Conservation (phyloP, 2,113 vertebrate genomes). For the Plectropomus leopardus region DNA sequence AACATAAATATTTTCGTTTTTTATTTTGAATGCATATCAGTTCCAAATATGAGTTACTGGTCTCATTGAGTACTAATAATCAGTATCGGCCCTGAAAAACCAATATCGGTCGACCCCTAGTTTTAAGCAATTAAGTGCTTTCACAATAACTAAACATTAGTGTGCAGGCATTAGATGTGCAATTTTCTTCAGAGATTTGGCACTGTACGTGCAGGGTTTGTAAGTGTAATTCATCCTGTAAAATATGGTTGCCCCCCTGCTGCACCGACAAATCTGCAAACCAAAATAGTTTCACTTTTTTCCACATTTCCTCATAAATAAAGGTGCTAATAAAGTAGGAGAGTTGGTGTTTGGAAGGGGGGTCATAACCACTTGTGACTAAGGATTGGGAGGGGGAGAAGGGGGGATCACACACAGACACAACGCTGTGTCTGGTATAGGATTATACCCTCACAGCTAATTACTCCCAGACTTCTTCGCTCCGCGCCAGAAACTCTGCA, state of each 20-base stretch:
- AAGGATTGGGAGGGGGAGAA: conserved; percentile 4
- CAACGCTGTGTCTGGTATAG: conserved; percentile 65
- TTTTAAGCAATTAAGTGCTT: not conserved
- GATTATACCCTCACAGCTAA: conserved; percentile 72
- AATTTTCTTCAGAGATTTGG: not conserved
- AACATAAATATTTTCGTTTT: too few species aligned
- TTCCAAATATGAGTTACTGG: too few species aligned
- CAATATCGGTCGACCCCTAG: too few species aligned
- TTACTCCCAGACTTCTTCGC: conserved; percentile 69
- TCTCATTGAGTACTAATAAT: too few species aligned
- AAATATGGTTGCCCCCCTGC: conserved; percentile 21
- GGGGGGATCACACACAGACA: conserved; percentile 34
- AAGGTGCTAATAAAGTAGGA: conserved; percentile 28
- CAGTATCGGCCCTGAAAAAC: too few species aligned
- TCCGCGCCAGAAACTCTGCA: conserved; percentile 51
- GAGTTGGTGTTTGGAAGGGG: not conserved
- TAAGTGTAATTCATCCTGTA: not conserved
- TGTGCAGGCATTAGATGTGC: not conserved
- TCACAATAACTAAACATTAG: not conserved
- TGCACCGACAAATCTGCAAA: conserved; percentile 36
- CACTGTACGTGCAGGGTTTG: not conserved
- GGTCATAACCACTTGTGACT: conserved; percentile 41
- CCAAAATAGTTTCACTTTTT: conserved; percentile 20
- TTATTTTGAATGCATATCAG: too few species aligned
- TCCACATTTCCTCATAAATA: conserved; percentile 31